Evolutionary conservation across 2,797 vertebrate genomes (phyloP).

Genomic region (Lerista edwardsae): DNA sequence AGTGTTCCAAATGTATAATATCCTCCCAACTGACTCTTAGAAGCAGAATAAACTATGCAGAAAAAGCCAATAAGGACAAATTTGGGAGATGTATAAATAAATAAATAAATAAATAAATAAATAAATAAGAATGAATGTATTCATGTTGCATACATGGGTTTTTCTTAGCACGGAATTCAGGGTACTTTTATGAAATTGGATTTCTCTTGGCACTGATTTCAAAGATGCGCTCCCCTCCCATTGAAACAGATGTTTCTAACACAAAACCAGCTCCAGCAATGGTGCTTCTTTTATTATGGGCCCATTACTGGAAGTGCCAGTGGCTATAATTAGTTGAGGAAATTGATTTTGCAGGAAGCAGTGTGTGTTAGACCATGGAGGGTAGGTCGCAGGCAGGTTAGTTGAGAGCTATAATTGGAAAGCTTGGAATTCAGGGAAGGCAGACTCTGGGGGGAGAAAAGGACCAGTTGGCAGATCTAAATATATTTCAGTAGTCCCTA

Average conservation of each 20-base stretch:
- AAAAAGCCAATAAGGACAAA: neutral
- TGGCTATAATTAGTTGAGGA: slow-evolving; percentile 41
- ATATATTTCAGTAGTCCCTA: slow-evolving; percentile 25
- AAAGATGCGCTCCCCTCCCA: slow-evolving; percentile 10
- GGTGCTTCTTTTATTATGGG: slow-evolving; percentile 22
- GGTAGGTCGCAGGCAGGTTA: slow-evolving; percentile 26
- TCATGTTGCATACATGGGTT: neutral
- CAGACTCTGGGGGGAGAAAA: slow-evolving; percentile 19
- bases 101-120: too few species aligned
- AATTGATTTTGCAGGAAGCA: slow-evolving; percentile 42
- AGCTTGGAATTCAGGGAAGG: slow-evolving; percentile 7
- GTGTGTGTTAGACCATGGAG: slow-evolving; percentile 35
- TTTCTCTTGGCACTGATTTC: neutral
- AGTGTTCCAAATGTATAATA: neutral
- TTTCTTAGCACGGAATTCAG: slow-evolving; percentile 8
- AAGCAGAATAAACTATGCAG: neutral
- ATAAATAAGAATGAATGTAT: neutral
- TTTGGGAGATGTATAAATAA: neutral
- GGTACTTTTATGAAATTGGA: slow-evolving; percentile 19
- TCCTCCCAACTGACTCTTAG: neutral
- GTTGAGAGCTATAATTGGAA: slow-evolving; percentile 34
- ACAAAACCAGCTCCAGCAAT: slow-evolving; percentile 7
- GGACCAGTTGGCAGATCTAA: slow-evolving; percentile 20
- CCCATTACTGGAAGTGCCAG: slow-evolving; percentile 25
- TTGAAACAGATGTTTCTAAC: slow-evolving; percentile 23